Evolutionary conservation across 2,113 vertebrate genomes (phyloP).

Genomic region (Serilophus lunatus): DNA sequence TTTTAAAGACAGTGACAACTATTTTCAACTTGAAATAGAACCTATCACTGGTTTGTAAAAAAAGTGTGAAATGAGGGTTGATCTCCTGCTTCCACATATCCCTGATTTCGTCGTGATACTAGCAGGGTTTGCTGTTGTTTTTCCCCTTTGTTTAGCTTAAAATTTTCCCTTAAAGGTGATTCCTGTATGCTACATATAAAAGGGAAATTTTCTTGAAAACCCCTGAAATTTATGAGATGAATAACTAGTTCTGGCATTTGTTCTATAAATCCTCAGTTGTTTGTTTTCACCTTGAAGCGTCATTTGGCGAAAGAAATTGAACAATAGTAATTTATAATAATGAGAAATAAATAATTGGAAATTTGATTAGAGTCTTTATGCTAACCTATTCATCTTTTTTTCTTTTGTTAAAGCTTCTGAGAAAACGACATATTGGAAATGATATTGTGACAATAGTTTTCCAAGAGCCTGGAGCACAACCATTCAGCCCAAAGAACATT

Average conservation of each 20-base stretch:
- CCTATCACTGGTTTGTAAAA: background rate
- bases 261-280: background rate
- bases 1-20: background rate
- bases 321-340: background rate
- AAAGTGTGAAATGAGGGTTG: background rate
- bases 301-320: background rate
- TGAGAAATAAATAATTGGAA: background rate
- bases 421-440: constrained; percentile 95
- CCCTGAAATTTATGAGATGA: background rate
- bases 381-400: background rate
- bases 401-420: constrained; percentile 76
- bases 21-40: background rate
- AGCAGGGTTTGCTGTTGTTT: background rate
- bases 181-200: background rate
- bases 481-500: constrained; percentile 93
- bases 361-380: background rate
- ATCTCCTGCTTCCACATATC: background rate
- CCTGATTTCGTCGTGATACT: background rate
- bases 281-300: background rate
- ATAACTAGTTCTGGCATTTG: background rate
- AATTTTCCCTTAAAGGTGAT: background rate
- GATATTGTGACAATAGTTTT: constrained; percentile 98
- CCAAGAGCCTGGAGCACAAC: constrained; percentile 92
- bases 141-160: background rate
- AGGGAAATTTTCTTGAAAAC: background rate